phyloP scores from a whole-genome alignment of 2,888 invertebrate species.

The Drosophila melanocephala region DNA sequence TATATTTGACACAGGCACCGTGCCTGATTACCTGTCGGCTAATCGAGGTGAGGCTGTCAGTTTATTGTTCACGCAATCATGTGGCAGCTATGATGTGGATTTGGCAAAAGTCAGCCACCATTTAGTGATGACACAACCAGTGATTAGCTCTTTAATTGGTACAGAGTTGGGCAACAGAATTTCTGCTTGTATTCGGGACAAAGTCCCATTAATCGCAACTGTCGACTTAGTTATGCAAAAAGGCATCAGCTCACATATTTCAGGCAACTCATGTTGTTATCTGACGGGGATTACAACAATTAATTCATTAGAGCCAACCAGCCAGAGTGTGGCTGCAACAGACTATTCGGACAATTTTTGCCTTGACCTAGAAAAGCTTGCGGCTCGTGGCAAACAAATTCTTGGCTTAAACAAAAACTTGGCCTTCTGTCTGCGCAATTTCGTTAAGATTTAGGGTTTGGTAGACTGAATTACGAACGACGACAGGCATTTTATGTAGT shows the following conservation, averaged over 20 bases:
- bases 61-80: conserved; percentile 11
- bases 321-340: background rate
- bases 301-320: conserved; percentile 63
- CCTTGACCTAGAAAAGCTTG: conserved; percentile 53
- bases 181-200: conserved; percentile 1
- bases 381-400: conserved; percentile 35
- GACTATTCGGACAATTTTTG: conserved; percentile 8
- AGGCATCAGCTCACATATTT: conserved; percentile 44
- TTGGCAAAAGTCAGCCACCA: conserved; percentile 3
- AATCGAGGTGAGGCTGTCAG: conserved; percentile 41
- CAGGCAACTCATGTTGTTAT: conserved; percentile 63
- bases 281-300: conserved; percentile 65
- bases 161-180: background rate
- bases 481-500: background rate
- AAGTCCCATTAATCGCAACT: conserved; percentile 53
- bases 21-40: conserved; percentile 49
- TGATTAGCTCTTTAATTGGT: conserved; percentile 23
- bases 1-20: conserved; percentile 6
- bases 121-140: conserved; percentile 13
- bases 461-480: conserved; percentile 7
- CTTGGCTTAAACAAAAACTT: conserved; percentile 40
- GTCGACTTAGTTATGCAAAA: conserved; percentile 51
- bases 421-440: conserved; percentile 34
- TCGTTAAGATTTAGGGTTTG: conserved; percentile 33
- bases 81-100: conserved; percentile 43